Base-by-base conservation (phyloP, 2,888 invertebrate genomes). In the Catocala nupta region DNA sequence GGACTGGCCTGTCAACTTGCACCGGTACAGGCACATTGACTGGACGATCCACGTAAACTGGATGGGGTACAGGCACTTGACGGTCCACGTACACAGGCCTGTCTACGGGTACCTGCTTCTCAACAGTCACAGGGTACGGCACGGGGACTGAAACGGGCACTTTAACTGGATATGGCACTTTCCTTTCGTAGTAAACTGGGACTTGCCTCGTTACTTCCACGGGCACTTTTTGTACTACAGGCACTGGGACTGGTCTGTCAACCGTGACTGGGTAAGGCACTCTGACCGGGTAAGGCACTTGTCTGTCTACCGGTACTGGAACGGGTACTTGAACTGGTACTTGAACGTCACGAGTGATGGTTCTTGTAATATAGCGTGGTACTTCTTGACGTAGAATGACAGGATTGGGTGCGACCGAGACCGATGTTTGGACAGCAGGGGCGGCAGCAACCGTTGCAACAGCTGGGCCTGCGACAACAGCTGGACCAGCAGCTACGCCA, bases 11-110 rank as follows among this genome's bases (percentile, higher is more conserved):
- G 65, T 95, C 95, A 0, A 96, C 94, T 59, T 94, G 85, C 10
- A 96, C 95, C 0, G 96, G 96, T 0, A 95, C 93, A 11, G 95
- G 95, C 2, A 96, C 95, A n/a, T 94, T 94, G 12, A 95, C 95
- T 0, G 94, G 95, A 39, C 95, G 93, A 62, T 95, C 91, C 0
- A 95, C 92, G 50, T 95, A 93, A 7, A 96, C 95, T 16, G 95
- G 95, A 45, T 93, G 92, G 0, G 92, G 92, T 0, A 94, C 91
- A 0, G 90, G 82, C 10, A 95, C 91, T 57, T 95, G 95, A 70
- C 95, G 94, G 65, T 95, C 95, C 0, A 96, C 90, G 71, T 95
- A 87, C 48, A 96, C 95, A 0, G 96, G 96, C 51, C 95, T 91
- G 71, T 95, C 92, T 0, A 95, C 93, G 4, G 95, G 91, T 1